Base-by-base conservation (phyloP, 1,140 invertebrate genomes). In the Drosophila truncata region DNA sequence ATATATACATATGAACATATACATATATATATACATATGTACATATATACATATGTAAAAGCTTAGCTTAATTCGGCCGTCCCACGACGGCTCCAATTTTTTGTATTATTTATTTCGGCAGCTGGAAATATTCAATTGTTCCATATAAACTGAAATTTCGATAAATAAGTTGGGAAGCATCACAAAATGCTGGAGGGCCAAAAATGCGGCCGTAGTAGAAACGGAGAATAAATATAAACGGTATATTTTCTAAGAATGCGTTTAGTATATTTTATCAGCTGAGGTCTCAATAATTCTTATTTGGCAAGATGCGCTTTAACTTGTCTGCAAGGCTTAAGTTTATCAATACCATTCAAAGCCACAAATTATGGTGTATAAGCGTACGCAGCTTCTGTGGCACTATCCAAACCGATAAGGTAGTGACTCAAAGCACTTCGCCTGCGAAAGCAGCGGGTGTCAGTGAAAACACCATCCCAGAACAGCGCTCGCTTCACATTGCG, bases 401-500 rank as follows among this genome's bases (percentile, higher is more conserved):
- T 8, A 44, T 42, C n/a, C 54, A 66, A 33, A 44, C 29, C 18
- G 65, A 54, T 52, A 71, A 46, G 11, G 47, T 57, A 41, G 61
- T 61, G 13, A 23, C 27, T 9, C 25, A 31, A 5, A 13, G 16
- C 5, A 23, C 50, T 8, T 57, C 54, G 6, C 71, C 50, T 1
- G 18, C 31, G 3, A 42, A 50, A 3, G 5, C 41, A 39, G 0
- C 25, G 11, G 39, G 46, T 55, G 14, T 16, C 8, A 3, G n/a
- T 27, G 4, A 23, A 41, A 47, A 62, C 25, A n/a, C 35, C 29
- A 14, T n/a, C 27, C 16, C 16, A 23, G 44, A 76, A n/a, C 82
- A 94, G 33, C 95, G 94, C 91, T 87, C 96, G 14, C 93, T 99
- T 11, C 96, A 96, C 93, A 95, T 99, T 31, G 97, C 98, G 8